A percentile compares a stretch with the other conserved stretches of the same genome.
Conservation (phyloP, 30 jellyfish, hydroid and myxozoan species). For the Mastigias papua region DNA sequence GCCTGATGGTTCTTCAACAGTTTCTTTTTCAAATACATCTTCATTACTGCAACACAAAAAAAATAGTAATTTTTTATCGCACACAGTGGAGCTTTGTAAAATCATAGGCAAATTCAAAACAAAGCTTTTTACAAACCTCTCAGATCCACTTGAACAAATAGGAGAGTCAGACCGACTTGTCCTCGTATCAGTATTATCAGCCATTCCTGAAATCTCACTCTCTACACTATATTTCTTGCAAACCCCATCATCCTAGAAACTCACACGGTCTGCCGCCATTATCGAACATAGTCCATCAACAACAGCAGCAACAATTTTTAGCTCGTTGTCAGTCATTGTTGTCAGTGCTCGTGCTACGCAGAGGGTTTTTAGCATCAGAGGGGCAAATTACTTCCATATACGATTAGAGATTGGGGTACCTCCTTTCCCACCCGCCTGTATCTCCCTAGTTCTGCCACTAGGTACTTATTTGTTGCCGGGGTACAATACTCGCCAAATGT, state of each 20-base stretch:
- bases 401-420: too few species aligned
- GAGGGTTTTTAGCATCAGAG: too few species aligned
- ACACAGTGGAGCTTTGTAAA: too few species aligned
- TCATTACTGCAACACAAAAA: constrained; percentile 46
- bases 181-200: constrained; percentile 16
- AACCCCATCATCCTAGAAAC: background rate
- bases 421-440: too few species aligned
- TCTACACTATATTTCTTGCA: background rate
- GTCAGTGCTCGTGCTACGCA: too few species aligned
- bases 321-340: too few species aligned
- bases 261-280: background rate
- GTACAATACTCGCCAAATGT: too few species aligned
- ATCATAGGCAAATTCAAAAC: background rate
- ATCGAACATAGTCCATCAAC: background rate
- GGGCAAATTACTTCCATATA: too few species aligned
- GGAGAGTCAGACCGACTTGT: constrained; percentile 73
- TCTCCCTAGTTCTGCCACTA: too few species aligned
- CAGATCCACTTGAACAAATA: constrained; percentile 76
- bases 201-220: background rate
- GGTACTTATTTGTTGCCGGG: too few species aligned
- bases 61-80: too few species aligned
- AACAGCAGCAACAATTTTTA: background rate
- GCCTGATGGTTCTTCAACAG: constrained; percentile 35
- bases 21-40: constrained; percentile 41
- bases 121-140: too few species aligned